Base-by-base conservation (phyloP, 2,797 vertebrate species). In the Capromys pilorides region DNA sequence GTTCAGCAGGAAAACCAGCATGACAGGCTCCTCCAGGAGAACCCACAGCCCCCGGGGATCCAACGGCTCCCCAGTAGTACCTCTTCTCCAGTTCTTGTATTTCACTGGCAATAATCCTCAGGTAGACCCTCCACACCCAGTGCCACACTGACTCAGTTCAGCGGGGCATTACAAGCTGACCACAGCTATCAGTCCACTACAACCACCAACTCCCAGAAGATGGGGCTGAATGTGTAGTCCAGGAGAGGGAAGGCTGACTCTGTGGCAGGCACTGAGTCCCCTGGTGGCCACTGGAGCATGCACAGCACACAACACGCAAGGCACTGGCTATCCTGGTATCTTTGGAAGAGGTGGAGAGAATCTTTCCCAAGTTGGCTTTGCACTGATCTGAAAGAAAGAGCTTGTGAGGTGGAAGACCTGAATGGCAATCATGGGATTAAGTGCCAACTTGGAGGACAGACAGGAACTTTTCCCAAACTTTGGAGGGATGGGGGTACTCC, bases 231-330 rank as follows among this genome's bases (percentile, higher is more conserved):
- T 59, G 82, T 95, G 41, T 1, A 83, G 83, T 57, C 90, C 86
- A 84, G 94, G 84, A 95, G 95, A 95, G 93, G 93, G 31, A 31
- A 41, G 71, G 67, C 69, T 24, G 69, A 19, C 36, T 3, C 6
- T 71, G 69, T 10, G 6, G 69, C 19, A 71, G 36, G 19, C 5
- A 36, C n/a, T 19, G 69, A 69, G 33, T 14, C 67, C 33, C 67
- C 33, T 69, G 67, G 33, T n/a, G 18, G 21, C 67, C 21, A 39
- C 45, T 45, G 45, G 16, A 39, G 98, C 97, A 97, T 98, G 96
- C 89, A 97, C 98, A 99, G 98, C 98, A 98, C 98, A 98, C 98
- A 97, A 98, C 98, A 98, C 98, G 98, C 98, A 98, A 98, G 98
- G 98, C 98, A 99, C 98, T 98, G 98, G 98, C 98, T 98, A 98